phyloP scores from a whole-genome alignment of 2,797 vertebrate genomes.

The Pachyuromys duprasi region DNA sequence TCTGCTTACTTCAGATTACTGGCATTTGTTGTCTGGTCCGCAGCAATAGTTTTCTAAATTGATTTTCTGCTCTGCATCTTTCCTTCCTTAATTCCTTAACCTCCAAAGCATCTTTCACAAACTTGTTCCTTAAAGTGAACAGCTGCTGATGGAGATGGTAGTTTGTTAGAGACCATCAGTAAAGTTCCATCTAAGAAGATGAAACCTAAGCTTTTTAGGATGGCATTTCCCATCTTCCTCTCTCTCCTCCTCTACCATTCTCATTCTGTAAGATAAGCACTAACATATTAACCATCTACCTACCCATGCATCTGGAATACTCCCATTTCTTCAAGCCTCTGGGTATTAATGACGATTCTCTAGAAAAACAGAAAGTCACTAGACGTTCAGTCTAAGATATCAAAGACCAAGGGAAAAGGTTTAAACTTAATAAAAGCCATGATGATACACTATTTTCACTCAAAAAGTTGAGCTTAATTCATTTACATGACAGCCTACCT shows the following conservation, averaged over 20 bases:
- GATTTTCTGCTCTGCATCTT: background rate
- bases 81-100: background rate
- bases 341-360: background rate
- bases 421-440: background rate
- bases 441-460: background rate
- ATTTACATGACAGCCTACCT: background rate
- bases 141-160: background rate
- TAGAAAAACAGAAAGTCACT: background rate
- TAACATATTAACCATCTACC: background rate
- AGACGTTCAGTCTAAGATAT: background rate
- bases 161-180: background rate
- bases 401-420: background rate
- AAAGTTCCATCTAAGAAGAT: background rate
- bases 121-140: background rate
- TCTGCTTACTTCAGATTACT: conserved; percentile 10
- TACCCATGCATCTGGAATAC: background rate
- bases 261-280: background rate
- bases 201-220: background rate
- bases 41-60: background rate
- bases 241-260: background rate
- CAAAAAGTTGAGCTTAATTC: conserved; percentile 10
- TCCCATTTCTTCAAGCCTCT: background rate
- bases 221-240: background rate
- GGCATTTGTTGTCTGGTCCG: background rate
- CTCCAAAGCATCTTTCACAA: conserved; percentile 7